phyloP scores from a whole-genome alignment of 2,797 vertebrate genomes.

The Varecia variegata region DNA sequence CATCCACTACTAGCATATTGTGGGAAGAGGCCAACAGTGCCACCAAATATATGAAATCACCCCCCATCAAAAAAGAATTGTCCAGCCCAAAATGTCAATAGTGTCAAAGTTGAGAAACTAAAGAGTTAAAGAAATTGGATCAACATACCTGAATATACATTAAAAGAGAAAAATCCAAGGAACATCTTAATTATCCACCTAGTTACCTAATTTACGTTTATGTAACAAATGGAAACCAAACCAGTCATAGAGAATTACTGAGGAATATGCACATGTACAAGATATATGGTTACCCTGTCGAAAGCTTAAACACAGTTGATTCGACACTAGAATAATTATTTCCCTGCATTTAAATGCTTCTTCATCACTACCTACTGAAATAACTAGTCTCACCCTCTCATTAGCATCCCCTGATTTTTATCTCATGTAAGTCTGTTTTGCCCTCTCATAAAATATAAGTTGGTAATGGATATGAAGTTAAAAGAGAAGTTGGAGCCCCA shows the following conservation, averaged over 20 bases:
- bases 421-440: not conserved
- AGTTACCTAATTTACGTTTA: not conserved
- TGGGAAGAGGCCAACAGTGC: not conserved
- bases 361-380: not conserved
- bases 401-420: not conserved
- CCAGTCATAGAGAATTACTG: not conserved
- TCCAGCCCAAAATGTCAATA: not conserved
- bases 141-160: not conserved
- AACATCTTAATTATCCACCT: not conserved
- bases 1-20: not conserved
- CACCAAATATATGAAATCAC: not conserved
- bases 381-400: not conserved
- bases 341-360: not conserved
- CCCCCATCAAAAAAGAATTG: not conserved
- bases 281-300: not conserved
- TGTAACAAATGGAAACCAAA: not conserved
- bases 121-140: not conserved
- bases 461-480: not conserved
- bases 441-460: not conserved
- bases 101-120: not conserved
- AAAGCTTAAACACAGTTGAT: not conserved
- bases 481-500: not conserved
- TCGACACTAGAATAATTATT: not conserved
- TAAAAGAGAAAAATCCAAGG: not conserved
- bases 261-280: not conserved